Evolutionary conservation across 2,888 invertebrate species (phyloP).

Genomic region (Ochlodes sylvanus): DNA sequence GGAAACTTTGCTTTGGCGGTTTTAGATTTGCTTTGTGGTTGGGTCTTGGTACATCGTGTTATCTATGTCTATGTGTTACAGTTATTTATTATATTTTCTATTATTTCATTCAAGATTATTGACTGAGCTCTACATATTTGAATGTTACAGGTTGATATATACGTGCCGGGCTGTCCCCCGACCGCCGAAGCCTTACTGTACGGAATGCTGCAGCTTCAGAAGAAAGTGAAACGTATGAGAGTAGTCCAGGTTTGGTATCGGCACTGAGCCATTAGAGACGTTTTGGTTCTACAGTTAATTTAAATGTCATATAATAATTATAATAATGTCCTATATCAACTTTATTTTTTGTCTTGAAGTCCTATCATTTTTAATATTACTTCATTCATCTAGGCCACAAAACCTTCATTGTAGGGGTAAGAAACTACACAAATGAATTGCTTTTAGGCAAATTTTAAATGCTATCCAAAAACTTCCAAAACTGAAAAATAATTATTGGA

Average conservation of each 20-base stretch:
- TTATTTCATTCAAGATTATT: too few species aligned
- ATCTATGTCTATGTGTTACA: too few species aligned
- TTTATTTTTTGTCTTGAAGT: neutral
- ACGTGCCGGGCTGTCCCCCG: conserved; percentile 97
- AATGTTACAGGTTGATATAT: conserved; percentile 87
- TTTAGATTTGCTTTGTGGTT: neutral
- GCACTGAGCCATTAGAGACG: conserved; percentile 49
- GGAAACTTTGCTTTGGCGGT: neutral
- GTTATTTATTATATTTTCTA: too few species aligned
- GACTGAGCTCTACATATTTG: neutral
- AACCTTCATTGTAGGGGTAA: neutral
- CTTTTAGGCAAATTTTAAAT: neutral
- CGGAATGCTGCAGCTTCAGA: conserved; percentile 93
- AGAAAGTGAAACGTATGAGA: conserved; percentile 92
- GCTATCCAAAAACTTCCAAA: neutral
- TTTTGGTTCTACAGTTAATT: neutral
- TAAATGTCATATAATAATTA: neutral
- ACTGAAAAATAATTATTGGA: neutral
- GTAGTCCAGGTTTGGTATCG: conserved; percentile 78
- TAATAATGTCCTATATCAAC: neutral
- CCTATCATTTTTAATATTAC: neutral
- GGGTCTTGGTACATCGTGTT: neutral
- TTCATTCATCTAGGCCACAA: neutral
- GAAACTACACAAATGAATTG: neutral
- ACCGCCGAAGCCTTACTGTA: conserved; percentile 96